Evolutionary conservation across 2,113 vertebrate genomes (phyloP).

Genomic region (Sinocyclocheilus rhinocerous): DNA sequence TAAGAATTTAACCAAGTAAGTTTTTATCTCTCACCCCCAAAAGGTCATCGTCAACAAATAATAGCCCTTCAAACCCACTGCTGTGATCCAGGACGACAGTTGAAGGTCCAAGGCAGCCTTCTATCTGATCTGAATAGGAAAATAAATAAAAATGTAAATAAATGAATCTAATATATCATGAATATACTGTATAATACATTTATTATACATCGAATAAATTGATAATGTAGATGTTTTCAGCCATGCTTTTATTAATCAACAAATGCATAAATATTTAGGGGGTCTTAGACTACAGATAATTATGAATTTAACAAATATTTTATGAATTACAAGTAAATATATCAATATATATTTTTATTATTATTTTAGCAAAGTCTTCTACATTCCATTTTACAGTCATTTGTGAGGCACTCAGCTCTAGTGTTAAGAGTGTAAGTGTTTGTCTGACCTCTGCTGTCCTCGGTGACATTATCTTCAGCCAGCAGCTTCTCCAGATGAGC

Average conservation of each 20-base stretch:
- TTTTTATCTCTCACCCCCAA: constrained; percentile 83
- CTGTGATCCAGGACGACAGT: constrained; percentile 95
- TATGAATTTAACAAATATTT: too few relatives aligned
- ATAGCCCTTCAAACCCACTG: constrained; percentile 92
- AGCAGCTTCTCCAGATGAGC: constrained; percentile 86
- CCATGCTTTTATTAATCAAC: background rate
- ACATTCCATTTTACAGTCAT: background rate
- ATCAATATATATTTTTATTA: too few relatives aligned
- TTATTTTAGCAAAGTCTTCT: too few relatives aligned
- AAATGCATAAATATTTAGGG: background rate
- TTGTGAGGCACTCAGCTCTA: background rate
- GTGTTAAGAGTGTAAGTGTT: background rate
- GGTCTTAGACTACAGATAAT: too few relatives aligned
- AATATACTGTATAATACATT: too few relatives aligned
- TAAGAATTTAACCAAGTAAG: too few relatives aligned
- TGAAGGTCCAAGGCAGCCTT: constrained; percentile 90
- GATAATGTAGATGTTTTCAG: too few relatives aligned
- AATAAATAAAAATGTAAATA: background rate
- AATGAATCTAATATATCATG: too few relatives aligned
- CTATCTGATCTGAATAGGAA: constrained; percentile 69
- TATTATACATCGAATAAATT: too few relatives aligned
- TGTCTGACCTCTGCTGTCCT: constrained; percentile 80
- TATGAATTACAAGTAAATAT: too few relatives aligned
- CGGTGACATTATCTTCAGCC: constrained; percentile 75
- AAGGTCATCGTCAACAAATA: constrained; percentile 96